Evolutionary conservation across 1,140 invertebrate genomes (phyloP).

Genomic region (Arion vulgaris): DNA sequence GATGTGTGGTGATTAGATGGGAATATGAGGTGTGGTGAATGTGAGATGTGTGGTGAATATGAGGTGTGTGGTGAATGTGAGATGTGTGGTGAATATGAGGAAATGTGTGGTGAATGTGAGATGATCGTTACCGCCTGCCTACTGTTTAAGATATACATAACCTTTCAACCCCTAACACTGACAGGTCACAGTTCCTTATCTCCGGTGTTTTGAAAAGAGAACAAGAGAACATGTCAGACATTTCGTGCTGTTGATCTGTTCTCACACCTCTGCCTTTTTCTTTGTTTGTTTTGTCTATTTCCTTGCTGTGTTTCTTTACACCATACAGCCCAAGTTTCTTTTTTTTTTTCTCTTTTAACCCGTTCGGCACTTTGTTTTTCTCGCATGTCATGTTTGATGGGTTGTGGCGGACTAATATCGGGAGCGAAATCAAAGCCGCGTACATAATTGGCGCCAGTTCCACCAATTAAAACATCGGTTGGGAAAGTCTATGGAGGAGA

Average conservation of each 20-base stretch:
- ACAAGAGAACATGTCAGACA: too few species aligned
- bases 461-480: not conserved
- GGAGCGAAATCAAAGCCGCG: slow-evolving; percentile 11
- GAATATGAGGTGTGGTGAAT: too few species aligned
- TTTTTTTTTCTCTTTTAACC: not conserved
- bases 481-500: not conserved
- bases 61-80: too few species aligned
- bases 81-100: too few species aligned
- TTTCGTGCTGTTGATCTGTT: not conserved
- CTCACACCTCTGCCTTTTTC: not conserved
- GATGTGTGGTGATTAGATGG: too few species aligned
- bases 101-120: too few species aligned
- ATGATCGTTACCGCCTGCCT: too few species aligned
- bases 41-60: too few species aligned
- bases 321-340: not conserved
- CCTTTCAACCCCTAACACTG: not conserved
- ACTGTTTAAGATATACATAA: not conserved
- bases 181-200: slow-evolving; percentile 1
- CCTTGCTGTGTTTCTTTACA: not conserved
- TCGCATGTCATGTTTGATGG: not conserved
- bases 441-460: slow-evolving; percentile 3
- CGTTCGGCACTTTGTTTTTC: not conserved
- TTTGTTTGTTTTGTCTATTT: not conserved
- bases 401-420: not conserved
- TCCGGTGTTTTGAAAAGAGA: not conserved